Evolutionary conservation across 2,113 vertebrate species (phyloP).

Genomic region (Corapipo altera): DNA sequence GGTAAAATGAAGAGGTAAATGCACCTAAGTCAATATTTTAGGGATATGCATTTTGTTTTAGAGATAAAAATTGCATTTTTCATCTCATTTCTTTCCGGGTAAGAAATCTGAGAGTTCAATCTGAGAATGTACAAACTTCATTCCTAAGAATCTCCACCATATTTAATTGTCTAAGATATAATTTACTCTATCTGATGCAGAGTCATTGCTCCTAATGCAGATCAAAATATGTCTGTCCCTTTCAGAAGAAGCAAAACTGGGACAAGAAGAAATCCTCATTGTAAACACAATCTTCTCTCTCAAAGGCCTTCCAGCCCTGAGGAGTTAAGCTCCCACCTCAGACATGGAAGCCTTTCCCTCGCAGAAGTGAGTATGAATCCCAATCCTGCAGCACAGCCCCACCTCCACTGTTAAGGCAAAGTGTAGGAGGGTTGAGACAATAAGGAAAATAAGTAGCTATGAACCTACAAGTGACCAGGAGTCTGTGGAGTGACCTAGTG

Average conservation of each 20-base stretch:
- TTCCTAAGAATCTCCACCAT: neutral
- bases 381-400: neutral
- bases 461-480: neutral
- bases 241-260: neutral
- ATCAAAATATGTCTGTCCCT: neutral
- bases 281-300: neutral
- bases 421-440: neutral
- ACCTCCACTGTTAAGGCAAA: neutral
- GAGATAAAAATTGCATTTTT: neutral
- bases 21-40: neutral
- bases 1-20: neutral
- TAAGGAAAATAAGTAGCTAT: neutral
- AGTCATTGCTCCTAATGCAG: neutral
- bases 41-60: neutral
- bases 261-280: neutral
- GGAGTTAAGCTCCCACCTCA: neutral
- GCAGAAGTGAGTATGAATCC: neutral
- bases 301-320: neutral
- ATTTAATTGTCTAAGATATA: neutral
- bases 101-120: neutral
- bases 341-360: neutral
- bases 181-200: neutral
- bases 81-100: neutral
- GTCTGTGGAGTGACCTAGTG: neutral
- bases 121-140: neutral